These are phyloP conservation scores for Brachystomella parvula DNA, from an alignment of 1,140 invertebrate species.

Conservation along the genomic window DNA sequence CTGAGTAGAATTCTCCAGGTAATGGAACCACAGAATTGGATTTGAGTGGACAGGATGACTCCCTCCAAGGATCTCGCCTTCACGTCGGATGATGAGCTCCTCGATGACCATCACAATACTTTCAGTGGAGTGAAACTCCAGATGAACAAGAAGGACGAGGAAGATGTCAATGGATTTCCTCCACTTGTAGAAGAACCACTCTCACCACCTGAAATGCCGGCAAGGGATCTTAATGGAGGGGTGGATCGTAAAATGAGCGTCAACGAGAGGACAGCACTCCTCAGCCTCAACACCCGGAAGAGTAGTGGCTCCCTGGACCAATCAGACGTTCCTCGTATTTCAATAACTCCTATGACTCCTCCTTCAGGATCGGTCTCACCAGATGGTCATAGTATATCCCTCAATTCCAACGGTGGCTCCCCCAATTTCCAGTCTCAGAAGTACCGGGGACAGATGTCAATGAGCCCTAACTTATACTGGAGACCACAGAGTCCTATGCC, in stretches of 20 bases:
- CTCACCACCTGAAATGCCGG: too few species aligned
- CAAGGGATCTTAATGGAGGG: too few species aligned
- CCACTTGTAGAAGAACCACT: background rate
- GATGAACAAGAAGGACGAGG: conserved; percentile 11
- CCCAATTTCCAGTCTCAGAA: conserved; percentile 11
- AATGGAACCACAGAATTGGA: too few species aligned
- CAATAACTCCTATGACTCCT: conserved; percentile 34
- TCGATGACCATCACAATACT: conserved; percentile 28
- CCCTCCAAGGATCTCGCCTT: background rate
- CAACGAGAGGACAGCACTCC: background rate
- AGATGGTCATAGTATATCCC: conserved; percentile 28
- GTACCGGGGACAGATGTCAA: background rate
- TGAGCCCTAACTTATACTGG: conserved; percentile 19
- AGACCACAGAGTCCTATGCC: conserved; percentile 35
- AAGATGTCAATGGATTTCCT: background rate
- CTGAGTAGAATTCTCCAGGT: too few species aligned
- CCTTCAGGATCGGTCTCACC: conserved; percentile 14
- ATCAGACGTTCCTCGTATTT: conserved; percentile 18
- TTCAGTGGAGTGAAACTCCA: conserved; percentile 26
- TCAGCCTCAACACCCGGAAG: background rate
- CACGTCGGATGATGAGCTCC: conserved; percentile 24
- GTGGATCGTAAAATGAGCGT: too few species aligned
- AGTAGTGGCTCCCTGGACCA: background rate
- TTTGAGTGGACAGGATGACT: conserved; percentile 4
- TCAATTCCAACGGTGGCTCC: conserved; percentile 24